Conservation (phyloP, 2,888 invertebrate species). For the Ditula angustiorana region DNA sequence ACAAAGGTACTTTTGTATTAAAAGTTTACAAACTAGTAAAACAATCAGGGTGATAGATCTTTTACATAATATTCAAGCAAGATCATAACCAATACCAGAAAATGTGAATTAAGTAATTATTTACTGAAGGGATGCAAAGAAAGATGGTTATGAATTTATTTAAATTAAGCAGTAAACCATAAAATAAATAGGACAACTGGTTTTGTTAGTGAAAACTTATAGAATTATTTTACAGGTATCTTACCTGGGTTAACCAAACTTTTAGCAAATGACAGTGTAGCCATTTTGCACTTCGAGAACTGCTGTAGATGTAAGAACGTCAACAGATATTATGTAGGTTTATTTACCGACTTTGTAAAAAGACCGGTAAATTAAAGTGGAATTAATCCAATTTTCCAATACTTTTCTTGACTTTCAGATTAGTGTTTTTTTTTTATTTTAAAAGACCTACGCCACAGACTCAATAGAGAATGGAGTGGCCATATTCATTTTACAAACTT, state of each 20-base stretch:
- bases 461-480: not conserved
- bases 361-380: slow-evolving; percentile 12
- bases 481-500: no score
- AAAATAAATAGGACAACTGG: not conserved
- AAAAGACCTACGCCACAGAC: not conserved
- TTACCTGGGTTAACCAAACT: slow-evolving; percentile 83
- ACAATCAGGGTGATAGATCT: slow-evolving; percentile 30
- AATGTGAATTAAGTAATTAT: not conserved
- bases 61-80: slow-evolving; percentile 64
- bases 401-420: slow-evolving; percentile 17
- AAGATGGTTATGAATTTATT: not conserved
- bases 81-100: slow-evolving; percentile 17
- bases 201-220: not conserved
- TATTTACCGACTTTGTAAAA: slow-evolving; percentile 13
- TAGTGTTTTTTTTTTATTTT: not conserved
- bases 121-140: not conserved
- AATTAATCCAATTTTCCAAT: slow-evolving; percentile 2
- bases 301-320: not conserved
- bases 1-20: not conserved
- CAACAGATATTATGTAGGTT: not conserved
- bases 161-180: not conserved
- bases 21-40: not conserved
- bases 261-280: slow-evolving; percentile 78
- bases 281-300: slow-evolving; percentile 58
- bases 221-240: slow-evolving; percentile 29